Evolutionary conservation across 2,797 vertebrate genomes (phyloP), one percentile per base, ranked within the genome.

Genomic region (Thalassophryne amazonica): DNA sequence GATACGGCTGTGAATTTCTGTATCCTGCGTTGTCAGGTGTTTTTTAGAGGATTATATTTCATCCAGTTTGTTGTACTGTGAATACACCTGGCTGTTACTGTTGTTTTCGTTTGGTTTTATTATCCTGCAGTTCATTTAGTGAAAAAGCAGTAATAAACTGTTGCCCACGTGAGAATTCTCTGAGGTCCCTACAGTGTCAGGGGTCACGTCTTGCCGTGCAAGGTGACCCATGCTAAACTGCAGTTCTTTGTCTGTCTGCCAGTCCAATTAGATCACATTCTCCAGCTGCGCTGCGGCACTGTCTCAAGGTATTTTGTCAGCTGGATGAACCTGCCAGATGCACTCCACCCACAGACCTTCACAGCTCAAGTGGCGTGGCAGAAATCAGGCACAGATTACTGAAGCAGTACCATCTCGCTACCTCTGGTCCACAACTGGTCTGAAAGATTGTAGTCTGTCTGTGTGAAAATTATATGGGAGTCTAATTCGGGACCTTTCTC

Each of bases 301-400:
- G 85, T 86, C 86, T 74, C 69, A 78, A 77, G 51, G 40, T 25
- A 76, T 87, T 30, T 67, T 34, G 62, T 87, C 84, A 81, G 75
- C 64, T 31, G 64, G 71, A 51, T 80, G 69, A 75, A 81, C 36
- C 78, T 80, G 83, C 83, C 85, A 74, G 39, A 81, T 46, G 41
- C 64, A 74, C 60, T 87, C 80, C 85, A 61, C 43, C 49, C 54
- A 49, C 66, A 60, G 55, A 62, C 27, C 72, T 29, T 88, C 80
- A 77, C 53, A 20, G 66, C 69, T 67, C 68, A 64, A 64, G 63
- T 25, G 67, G 48, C 15, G 68, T 61, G 69, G 69, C 69, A 57
- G 56, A 49, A 67, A 63, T 78, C 57, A 78, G 64, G 70, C 69
- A 18, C 2, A n/a, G 20, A 50, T 59, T 42, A 33, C 37, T 49